A percentile compares a stretch with the other conserved stretches of the same genome.
phyloP scores from a whole-genome alignment of 2,888 invertebrate species.

The Eulithis prunata region DNA sequence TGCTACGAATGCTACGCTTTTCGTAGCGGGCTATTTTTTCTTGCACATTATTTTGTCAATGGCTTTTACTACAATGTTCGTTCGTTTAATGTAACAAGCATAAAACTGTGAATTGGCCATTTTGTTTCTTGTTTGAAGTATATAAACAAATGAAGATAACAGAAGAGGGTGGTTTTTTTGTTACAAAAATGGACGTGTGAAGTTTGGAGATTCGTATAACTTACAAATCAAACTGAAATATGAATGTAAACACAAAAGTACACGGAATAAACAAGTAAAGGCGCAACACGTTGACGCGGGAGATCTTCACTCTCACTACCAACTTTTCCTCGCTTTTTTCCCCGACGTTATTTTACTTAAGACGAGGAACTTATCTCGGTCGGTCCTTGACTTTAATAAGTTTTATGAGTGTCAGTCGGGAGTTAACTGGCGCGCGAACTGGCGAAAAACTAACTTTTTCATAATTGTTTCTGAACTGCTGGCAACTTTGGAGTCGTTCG shows the following conservation, averaged over 20 bases:
- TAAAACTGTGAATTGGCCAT: too few relatives aligned
- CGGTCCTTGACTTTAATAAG: constrained; percentile 85
- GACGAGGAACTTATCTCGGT: constrained; percentile 82
- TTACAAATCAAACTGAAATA: constrained; percentile 30
- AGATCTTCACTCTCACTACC: constrained; percentile 76
- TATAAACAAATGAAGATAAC: too few relatives aligned
- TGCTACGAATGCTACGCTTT: constrained; percentile 57
- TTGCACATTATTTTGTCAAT: constrained; percentile 12
- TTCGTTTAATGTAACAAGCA: not conserved
- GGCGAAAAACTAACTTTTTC: constrained; percentile 80
- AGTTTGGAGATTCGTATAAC: too few relatives aligned
- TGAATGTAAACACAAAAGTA: constrained; percentile 50
- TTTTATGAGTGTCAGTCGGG: constrained; percentile 83
- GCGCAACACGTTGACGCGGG: constrained; percentile 73
- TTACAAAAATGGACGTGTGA: too few relatives aligned
- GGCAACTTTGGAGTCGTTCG: constrained; percentile 69
- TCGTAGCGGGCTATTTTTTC: constrained; percentile 48
- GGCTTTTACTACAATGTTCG: not conserved
- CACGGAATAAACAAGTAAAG: constrained; percentile 56
- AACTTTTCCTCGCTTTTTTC: constrained; percentile 78
- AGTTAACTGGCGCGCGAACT: constrained; percentile 81
- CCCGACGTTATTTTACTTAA: constrained; percentile 82
- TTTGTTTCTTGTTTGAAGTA: too few relatives aligned
- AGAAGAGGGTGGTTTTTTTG: too few relatives aligned
- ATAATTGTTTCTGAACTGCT: constrained; percentile 81